phyloP scores from a whole-genome alignment of 2,888 invertebrate genomes.

The Leucozona laternaria region DNA sequence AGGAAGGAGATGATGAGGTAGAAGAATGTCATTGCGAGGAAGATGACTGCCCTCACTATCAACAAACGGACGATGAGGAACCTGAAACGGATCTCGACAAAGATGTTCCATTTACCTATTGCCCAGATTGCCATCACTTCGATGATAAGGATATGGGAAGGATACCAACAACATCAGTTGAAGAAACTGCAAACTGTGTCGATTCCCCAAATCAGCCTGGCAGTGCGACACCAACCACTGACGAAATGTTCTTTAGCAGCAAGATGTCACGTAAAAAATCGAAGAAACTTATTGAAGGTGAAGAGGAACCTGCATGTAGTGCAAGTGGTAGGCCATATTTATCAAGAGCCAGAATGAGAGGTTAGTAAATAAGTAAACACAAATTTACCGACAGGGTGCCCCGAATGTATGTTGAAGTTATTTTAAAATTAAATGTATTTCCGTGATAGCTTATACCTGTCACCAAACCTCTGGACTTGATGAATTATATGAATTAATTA shows the following conservation, averaged over 20 bases:
- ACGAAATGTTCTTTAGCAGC: conserved; percentile 79
- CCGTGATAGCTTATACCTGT: no score
- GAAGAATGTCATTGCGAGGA: conserved; percentile 70
- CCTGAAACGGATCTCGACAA: conserved; percentile 37
- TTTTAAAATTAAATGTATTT: no score
- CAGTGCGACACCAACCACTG: conserved; percentile 76
- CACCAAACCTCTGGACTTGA: no score
- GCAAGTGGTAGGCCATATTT: conserved; percentile 79
- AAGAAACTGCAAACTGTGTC: conserved; percentile 69
- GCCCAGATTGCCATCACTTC: conserved; percentile 66
- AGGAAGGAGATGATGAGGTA: conserved; percentile 52
- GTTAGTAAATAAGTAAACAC: conserved; percentile 82
- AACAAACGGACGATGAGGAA: conserved; percentile 43
- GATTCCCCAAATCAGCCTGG: conserved; percentile 74
- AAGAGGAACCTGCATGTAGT: conserved; percentile 48
- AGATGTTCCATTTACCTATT: conserved; percentile 64
- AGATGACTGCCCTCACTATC: conserved; percentile 47
- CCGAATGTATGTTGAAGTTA: neutral
- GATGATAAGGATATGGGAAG: conserved; percentile 74
- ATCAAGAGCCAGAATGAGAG: conserved; percentile 92
- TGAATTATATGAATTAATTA: no score
- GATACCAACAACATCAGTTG: conserved; percentile 76
- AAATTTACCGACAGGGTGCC: conserved; percentile 12
- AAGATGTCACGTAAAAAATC: conserved; percentile 67
- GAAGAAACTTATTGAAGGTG: conserved; percentile 40